Base-by-base conservation (phyloP, 2,888 invertebrate species). In the Atherix ibis region DNA sequence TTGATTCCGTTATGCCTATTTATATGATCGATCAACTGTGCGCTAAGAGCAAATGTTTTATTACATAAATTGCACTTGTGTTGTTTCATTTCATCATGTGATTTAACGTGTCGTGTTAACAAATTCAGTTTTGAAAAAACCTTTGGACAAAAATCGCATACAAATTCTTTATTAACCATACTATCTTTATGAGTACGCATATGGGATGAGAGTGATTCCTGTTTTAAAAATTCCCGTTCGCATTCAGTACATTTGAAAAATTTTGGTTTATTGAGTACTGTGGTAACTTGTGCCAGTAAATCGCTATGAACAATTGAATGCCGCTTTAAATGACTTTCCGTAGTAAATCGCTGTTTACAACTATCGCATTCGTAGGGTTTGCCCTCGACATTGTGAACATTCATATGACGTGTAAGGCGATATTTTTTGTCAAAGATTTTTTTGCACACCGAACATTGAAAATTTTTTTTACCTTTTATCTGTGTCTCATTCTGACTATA, bases 1-100 rank as follows among this genome's bases (percentile, higher is more conserved):
- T 65, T 65, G 22, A 64, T 48, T 1, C 64, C 64, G 33, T 54
- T 62, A 44, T 64, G 64, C 29, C 60, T 47, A 14, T 62, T 53
- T 22, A 71, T 58, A 48, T 75, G 75, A 37, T 65, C 61, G 8
- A 58, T 58, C 1, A 73, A 51, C 43, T 71, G 71, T 31, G 73
- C 70, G 2, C 64, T 63, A 30, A 73, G 55, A 0, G 68, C 62
- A 46, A 69, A 76, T 2, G 60, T 61, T 46, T 71, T 73, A 2
- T 64, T 54, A 45, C 76, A 76, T 29, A 66, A 53, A 4, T 55
- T 54, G 50, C 76, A 76, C 31, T 60, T 57, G 40, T 62, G 65
- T 1, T 65, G 64, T 37, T 65, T 66, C 3, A 64, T 58, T n/a
- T 62, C 52, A 4, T 56, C 59, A 45, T 75, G 74, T 17, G 67